These are phyloP conservation scores for Bradypodion pumilum DNA, from an alignment of 2,797 vertebrate genomes.

Conservation along the genomic window DNA sequence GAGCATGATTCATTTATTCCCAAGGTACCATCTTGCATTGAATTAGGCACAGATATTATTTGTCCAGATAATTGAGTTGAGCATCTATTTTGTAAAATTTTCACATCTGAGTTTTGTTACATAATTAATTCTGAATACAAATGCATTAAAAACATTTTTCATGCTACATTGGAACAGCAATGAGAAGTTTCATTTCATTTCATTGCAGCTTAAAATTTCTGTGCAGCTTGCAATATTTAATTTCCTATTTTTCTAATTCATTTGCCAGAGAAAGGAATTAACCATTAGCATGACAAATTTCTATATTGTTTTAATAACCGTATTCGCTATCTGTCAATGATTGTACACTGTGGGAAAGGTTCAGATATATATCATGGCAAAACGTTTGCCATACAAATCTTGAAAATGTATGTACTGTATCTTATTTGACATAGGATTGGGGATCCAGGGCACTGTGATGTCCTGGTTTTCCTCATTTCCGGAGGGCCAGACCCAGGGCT, in stretches of 20 bases:
- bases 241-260: slow-evolving; percentile 64
- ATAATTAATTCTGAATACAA: slow-evolving; percentile 63
- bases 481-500: too few relatives aligned
- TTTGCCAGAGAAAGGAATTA: slow-evolving; percentile 53
- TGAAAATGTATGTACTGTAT: slow-evolving; percentile 30
- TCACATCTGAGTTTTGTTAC: neutral
- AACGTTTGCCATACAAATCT: slow-evolving; percentile 57
- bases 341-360: slow-evolving; percentile 36
- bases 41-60: neutral
- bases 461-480: too few relatives aligned
- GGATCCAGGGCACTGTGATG: too few relatives aligned
- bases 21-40: neutral
- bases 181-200: slow-evolving; percentile 68
- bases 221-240: slow-evolving; percentile 31
- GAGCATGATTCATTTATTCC: too few relatives aligned
- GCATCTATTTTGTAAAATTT: slow-evolving; percentile 43
- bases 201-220: slow-evolving; percentile 58
- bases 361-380: slow-evolving; percentile 34
- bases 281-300: slow-evolving; percentile 65
- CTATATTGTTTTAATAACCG: slow-evolving; percentile 53
- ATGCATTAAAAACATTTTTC: slow-evolving; percentile 62
- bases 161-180: slow-evolving; percentile 48
- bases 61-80: slow-evolving; percentile 21
- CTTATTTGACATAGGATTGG: neutral
- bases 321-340: slow-evolving; percentile 55